Evolutionary conservation across 1,140 invertebrate genomes (phyloP), one percentile per base, ranked within the genome.

Genomic region (Nomia melanderi): DNA sequence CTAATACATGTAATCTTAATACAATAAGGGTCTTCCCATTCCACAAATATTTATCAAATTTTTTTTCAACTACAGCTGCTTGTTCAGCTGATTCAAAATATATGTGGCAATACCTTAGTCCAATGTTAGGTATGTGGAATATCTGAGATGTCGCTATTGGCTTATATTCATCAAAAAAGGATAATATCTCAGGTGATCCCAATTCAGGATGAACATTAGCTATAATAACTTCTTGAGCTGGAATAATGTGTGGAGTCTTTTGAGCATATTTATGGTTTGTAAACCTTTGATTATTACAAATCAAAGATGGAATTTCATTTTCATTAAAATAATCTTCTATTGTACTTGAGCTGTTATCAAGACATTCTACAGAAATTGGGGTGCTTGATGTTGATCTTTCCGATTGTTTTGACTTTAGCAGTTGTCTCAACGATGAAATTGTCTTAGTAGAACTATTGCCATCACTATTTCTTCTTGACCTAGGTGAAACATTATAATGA

Each of bases 21-120:
- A 89, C 86, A 65, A 90, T 82, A 9, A 90, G 72, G 41, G 81
- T 83, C 9, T 74, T 47, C 3, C 67, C 78, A 29, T 1, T 17
- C 14, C 89, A 53, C 6, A n/a, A 0, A 23, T 76, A 70, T n/a
- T 83, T 79, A 60, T 92, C 88, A 77, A 88, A 89, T 33, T 81
- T 27, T 33, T 80, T 63, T 60, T 89, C 81, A 0, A 76, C 75
- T 17, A 62, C 62, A 7, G 54, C 5, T 1, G 86, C 87, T 23
- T 89, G 79, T 25, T 78, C 44, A 7, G 0, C 0, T 9, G 71
- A 85, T 69, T 87, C 82, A 23, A 90, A 90, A 67, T 89, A 92
- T 27, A 91, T 83, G 31, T 84, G 78, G 64, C 90, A 92, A 63
- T 87, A 92, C 64, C 83, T 77, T 44, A 89, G 50, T 41, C 33